Conservation (phyloP, 2,888 invertebrate genomes). For the Ectemnius cavifrons region DNA sequence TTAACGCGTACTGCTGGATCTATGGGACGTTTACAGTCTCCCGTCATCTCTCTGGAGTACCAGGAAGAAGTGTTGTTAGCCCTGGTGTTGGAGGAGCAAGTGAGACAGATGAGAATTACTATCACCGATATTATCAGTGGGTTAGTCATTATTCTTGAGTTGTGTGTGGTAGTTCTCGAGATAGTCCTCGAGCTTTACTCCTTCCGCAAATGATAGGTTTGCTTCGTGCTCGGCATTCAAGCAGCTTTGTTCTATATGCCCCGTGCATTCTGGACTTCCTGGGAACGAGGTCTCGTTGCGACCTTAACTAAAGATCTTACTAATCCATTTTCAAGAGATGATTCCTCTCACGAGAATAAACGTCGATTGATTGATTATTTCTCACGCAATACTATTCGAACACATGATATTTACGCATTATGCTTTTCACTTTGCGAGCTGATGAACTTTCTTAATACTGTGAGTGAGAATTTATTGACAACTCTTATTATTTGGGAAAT, state of each 20-base stretch:
- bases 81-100: conserved; percentile 79
- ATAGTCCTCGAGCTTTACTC: too few species aligned
- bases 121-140: conserved; percentile 86
- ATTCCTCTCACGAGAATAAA: conserved; percentile 80
- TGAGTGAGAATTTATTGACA: conserved; percentile 76
- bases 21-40: conserved; percentile 84
- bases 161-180: too few species aligned
- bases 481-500: neutral
- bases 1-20: conserved; percentile 90
- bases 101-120: conserved; percentile 79
- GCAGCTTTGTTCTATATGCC: conserved; percentile 85
- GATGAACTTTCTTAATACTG: conserved; percentile 86
- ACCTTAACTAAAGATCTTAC: conserved; percentile 81
- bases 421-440: conserved; percentile 86
- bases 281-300: conserved; percentile 84
- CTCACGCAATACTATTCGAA: conserved; percentile 79
- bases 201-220: conserved; percentile 67
- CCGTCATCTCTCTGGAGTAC: conserved; percentile 77
- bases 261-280: conserved; percentile 85
- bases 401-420: conserved; percentile 83
- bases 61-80: conserved; percentile 79
- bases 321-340: conserved; percentile 80
- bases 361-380: conserved; percentile 82
- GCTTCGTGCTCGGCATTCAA: conserved; percentile 84
- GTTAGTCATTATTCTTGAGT: conserved; percentile 71